phyloP scores from a whole-genome alignment of 2,113 vertebrate genomes.

The Phaetusa simplex region DNA sequence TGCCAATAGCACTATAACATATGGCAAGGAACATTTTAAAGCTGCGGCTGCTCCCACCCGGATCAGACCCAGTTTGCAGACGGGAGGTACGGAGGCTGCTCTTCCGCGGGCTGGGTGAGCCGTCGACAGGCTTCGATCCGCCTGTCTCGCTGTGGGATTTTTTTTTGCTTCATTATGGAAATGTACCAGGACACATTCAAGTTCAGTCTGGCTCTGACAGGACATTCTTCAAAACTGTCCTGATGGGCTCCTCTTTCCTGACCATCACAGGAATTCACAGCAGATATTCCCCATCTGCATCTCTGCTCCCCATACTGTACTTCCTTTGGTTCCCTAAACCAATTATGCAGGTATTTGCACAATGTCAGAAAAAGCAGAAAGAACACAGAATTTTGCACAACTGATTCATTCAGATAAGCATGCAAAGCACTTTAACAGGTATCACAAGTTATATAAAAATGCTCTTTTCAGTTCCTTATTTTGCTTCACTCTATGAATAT shows the following conservation, averaged over 20 bases:
- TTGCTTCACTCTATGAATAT: neutral
- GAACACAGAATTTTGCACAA: neutral
- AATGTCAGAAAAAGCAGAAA: neutral
- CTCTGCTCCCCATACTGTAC: neutral
- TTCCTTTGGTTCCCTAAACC: neutral
- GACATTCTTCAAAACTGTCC: neutral
- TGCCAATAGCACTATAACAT: neutral
- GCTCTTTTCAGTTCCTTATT: neutral
- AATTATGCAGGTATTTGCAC: neutral
- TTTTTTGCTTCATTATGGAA: neutral
- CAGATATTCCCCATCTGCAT: neutral
- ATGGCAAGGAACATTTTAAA: neutral
- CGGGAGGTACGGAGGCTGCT: neutral
- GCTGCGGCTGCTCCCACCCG: neutral
- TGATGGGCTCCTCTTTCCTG: neutral
- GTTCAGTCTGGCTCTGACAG: neutral
- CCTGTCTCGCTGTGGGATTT: neutral
- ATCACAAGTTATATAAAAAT: neutral
- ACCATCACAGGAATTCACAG: neutral
- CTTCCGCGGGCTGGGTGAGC: neutral
- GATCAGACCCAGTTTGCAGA: neutral
- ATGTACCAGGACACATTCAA: neutral
- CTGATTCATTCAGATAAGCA: neutral
- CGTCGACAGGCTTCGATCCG: fast-evolving
- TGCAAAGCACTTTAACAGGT: neutral